These are phyloP conservation scores for Cololabis saira DNA, from an alignment of 2,113 vertebrate species.

Conservation along the genomic window DNA sequence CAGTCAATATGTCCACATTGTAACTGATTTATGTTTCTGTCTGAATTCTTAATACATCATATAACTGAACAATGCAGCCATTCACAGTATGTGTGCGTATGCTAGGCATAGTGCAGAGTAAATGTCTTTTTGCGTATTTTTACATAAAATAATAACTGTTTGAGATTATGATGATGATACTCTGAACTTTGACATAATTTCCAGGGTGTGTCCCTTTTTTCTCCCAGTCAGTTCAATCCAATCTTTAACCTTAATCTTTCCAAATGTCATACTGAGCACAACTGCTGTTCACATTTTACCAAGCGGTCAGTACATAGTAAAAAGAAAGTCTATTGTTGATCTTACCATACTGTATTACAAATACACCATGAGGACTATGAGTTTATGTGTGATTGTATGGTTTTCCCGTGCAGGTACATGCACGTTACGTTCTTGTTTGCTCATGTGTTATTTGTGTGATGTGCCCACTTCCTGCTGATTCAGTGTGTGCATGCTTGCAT, in stretches of 20 bases:
- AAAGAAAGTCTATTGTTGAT: slow-evolving; percentile 54
- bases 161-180: slow-evolving; percentile 25
- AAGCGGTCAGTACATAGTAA: slow-evolving; percentile 4
- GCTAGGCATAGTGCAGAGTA: slow-evolving; percentile 7
- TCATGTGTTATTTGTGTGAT: slow-evolving; percentile 24
- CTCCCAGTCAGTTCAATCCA: slow-evolving; percentile 26
- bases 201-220: slow-evolving; percentile 6
- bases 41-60: neutral
- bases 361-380: neutral
- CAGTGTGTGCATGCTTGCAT: slow-evolving; percentile 39
- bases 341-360: slow-evolving; percentile 26
- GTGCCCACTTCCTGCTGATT: slow-evolving; percentile 44
- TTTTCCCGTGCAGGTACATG: slow-evolving; percentile 13
- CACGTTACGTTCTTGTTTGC: slow-evolving; percentile 14
- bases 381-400: slow-evolving; percentile 7
- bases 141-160: slow-evolving; percentile 62
- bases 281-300: slow-evolving; percentile 1
- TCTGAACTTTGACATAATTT: slow-evolving; percentile 65
- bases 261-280: slow-evolving; percentile 56
- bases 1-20: slow-evolving; percentile 4
- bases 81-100: slow-evolving; percentile 1
- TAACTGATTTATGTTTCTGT: neutral
- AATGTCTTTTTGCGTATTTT: slow-evolving; percentile 49
- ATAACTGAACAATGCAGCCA: neutral
- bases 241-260: slow-evolving; percentile 60